Evolutionary conservation across 1,140 invertebrate species (phyloP).

Genomic region (Aporrectodea caliginosa): DNA sequence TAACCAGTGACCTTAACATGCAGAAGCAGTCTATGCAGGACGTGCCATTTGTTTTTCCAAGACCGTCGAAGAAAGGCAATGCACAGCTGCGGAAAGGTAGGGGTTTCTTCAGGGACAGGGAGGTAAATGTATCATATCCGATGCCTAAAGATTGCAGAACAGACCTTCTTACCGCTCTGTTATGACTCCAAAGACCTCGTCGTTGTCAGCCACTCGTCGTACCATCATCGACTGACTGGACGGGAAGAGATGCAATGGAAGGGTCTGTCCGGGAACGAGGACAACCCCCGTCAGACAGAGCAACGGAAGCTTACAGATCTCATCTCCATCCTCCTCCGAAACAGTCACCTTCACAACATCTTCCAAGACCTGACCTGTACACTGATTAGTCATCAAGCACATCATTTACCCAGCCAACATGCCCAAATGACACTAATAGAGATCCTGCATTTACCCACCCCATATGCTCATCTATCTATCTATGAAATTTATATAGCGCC

Average conservation of each 20-base stretch:
- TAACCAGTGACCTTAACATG: no score
- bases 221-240: conserved; percentile 60
- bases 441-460: background rate
- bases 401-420: no score
- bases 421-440: no score
- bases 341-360: background rate
- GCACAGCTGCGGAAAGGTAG: no score
- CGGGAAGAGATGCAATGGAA: conserved; percentile 66
- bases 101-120: no score
- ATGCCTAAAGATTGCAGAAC: no score
- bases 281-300: conserved; percentile 62
- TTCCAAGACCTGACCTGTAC: background rate
- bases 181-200: conserved; percentile 65
- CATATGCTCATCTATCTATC: background rate
- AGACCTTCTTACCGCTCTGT: no score
- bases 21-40: no score
- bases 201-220: conserved; percentile 58
- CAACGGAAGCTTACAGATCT: conserved; percentile 60
- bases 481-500: background rate
- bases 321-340: conserved; percentile 57
- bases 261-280: conserved; percentile 68
- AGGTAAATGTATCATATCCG: no score
- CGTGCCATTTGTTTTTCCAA: no score
- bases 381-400: no score
- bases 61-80: no score